Base-by-base conservation (phyloP, 2,797 vertebrate species). In the Thripadectes ignobilis region DNA sequence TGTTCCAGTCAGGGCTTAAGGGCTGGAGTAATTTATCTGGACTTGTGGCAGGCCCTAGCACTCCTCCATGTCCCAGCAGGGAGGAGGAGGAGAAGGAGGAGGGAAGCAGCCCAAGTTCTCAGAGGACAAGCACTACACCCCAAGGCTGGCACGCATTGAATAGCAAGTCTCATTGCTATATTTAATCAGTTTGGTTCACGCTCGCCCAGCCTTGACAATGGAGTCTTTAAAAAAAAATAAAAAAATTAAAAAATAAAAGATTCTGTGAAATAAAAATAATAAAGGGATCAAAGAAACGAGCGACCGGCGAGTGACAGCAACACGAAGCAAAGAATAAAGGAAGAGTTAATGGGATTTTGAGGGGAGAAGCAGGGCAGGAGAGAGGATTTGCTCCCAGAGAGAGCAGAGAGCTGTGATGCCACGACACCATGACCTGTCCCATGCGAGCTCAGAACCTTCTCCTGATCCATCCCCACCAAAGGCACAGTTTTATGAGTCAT, bases 1-100 rank as follows among this genome's bases (percentile, higher is more conserved):
- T 76, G 73, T 84, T 93, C 91, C 91, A 94, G 62, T 2, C 17
- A 1, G 74, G 69, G 73, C 85, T 96, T 96, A 94, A 90, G 89
- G 91, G 79, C 85, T 92, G 63, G 76, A 96, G 63, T 71, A 61
- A 68, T 95, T 92, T 69, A 49, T 94, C 73, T 57, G 62, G 73
- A 51, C 32, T 69, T 0, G 0, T 76, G 85, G 73, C 68, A 81
- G 76, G 62, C 18, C 73, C n/a, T 18, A 68, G 51, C 45, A 36
- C 90, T 71, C 72, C 80, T 93, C 79, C 20, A 0, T 4, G 27
- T 89, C 82, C 59, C 17, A 0, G 61, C 27, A 9, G 61, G 48
- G 74, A 86, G 39, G 3, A 85, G 72, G 48, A 49, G 24, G 48
- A 49, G 48, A 52, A 57, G 62, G 51, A 63, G 61, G 61, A 14